Conservation (phyloP, 2,113 vertebrate genomes). For the Scomber japonicus region DNA sequence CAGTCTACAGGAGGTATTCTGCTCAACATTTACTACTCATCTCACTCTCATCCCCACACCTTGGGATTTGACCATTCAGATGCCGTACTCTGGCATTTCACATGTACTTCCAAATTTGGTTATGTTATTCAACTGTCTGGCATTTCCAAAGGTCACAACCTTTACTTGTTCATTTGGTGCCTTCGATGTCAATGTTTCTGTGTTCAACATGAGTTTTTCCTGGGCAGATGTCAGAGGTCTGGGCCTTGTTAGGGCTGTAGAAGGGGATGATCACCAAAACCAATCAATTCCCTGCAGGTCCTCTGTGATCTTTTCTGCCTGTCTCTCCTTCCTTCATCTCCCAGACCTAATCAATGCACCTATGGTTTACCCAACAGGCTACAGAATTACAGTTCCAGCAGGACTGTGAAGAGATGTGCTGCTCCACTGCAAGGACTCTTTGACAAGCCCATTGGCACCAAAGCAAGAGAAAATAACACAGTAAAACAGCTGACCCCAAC, state of each 20-base stretch:
- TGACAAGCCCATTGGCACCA: conserved; percentile 8
- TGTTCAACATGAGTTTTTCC: conserved; percentile 75
- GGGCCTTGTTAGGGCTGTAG: conserved; percentile 60
- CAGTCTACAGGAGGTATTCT: not conserved
- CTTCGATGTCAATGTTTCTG: conserved; percentile 75
- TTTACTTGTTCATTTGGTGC: conserved; percentile 80
- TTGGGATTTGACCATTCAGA: conserved; percentile 57
- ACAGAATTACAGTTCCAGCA: conserved; percentile 40
- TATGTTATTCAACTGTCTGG: conserved; percentile 80
- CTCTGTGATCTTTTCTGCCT: conserved; percentile 69
- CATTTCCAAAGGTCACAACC: conserved; percentile 87
- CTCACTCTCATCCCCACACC: conserved; percentile 34
- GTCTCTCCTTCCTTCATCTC: conserved; percentile 60
- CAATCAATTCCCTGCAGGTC: conserved; percentile 68
- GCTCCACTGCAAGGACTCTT: conserved; percentile 21
- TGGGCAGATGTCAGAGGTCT: conserved; percentile 66
- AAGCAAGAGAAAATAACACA: conserved; percentile 29
- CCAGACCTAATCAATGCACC: conserved; percentile 58
- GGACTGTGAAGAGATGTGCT: conserved; percentile 9
- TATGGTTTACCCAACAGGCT: conserved; percentile 46
- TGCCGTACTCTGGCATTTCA: conserved; percentile 81
- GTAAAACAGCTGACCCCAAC: conserved; percentile 32
- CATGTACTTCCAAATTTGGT: conserved; percentile 75
- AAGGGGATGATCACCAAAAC: conserved; percentile 43
- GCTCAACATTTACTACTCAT: conserved; percentile 39